These are phyloP conservation scores for Conus canariensis DNA, from an alignment of 2,888 invertebrate species.

Conservation along the genomic window DNA sequence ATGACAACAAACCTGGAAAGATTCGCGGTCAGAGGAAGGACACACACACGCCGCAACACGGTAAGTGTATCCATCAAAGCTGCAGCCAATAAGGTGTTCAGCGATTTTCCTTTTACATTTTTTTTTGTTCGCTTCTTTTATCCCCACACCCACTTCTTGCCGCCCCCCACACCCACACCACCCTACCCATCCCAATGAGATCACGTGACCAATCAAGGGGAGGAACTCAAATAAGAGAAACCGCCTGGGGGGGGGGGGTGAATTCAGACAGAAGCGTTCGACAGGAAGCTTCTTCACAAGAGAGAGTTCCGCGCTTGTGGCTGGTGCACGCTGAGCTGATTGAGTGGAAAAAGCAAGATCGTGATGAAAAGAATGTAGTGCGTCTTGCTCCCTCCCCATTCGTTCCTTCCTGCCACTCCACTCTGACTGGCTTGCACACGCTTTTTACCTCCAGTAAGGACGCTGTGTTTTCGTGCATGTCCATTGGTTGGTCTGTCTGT, in stretches of 20 bases:
- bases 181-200: not conserved
- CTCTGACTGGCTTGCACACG: no score
- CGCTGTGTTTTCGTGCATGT: no score
- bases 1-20: no score
- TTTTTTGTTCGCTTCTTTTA: not conserved
- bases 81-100: not conserved
- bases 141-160: not conserved
- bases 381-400: no score
- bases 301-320: not conserved
- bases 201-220: constrained; percentile 10
- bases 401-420: no score
- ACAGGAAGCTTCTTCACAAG: not conserved
- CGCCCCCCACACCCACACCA: no score
- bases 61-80: not conserved
- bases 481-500: no score
- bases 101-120: not conserved
- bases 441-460: no score
- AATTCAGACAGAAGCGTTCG: not conserved
- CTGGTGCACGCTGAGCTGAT: not conserved
- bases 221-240: constrained; percentile 7
- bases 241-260: not conserved
- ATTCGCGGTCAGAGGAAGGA: no score
- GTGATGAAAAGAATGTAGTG: no score
- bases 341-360: no score
- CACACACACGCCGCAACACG: not conserved